A percentile compares a stretch with the other conserved stretches of the same genome.
These are phyloP conservation scores for Halichoerus grypus DNA, from an alignment of 2,113 vertebrate genomes.

Conservation along the genomic window DNA sequence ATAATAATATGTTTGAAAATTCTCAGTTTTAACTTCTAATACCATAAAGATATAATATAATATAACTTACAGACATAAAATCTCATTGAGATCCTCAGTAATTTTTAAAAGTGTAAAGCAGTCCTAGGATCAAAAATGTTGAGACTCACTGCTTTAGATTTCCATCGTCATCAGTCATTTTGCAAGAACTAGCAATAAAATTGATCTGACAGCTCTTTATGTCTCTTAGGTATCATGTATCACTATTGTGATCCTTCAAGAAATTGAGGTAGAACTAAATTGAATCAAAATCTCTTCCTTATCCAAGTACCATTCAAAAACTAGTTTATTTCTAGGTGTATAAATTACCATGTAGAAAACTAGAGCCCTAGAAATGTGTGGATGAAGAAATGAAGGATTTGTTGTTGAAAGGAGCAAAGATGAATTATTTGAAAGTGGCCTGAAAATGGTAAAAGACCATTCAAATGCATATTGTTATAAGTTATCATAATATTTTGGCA, in stretches of 20 bases:
- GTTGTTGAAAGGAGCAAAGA: background rate
- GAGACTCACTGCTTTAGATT: background rate
- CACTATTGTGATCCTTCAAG: background rate
- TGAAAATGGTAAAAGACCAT: background rate
- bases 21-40: background rate
- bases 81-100: background rate
- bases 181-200: conserved; percentile 23
- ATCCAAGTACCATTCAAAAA: background rate
- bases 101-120: background rate
- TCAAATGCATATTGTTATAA: background rate
- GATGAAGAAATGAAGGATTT: background rate
- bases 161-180: background rate
- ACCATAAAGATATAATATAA: background rate
- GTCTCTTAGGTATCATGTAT: background rate
- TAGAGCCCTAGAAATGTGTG: background rate
- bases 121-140: background rate
- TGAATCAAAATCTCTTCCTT: conserved; percentile 30
- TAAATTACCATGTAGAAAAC: background rate
- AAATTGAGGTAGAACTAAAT: background rate
- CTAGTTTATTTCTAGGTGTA: background rate
- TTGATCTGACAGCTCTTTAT: background rate
- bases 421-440: background rate
- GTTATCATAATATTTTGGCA: background rate
- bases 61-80: background rate
- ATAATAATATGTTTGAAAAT: background rate